These are phyloP conservation scores for Ochropacha duplaris DNA, from an alignment of 2,888 invertebrate genomes.

Conservation along the genomic window DNA sequence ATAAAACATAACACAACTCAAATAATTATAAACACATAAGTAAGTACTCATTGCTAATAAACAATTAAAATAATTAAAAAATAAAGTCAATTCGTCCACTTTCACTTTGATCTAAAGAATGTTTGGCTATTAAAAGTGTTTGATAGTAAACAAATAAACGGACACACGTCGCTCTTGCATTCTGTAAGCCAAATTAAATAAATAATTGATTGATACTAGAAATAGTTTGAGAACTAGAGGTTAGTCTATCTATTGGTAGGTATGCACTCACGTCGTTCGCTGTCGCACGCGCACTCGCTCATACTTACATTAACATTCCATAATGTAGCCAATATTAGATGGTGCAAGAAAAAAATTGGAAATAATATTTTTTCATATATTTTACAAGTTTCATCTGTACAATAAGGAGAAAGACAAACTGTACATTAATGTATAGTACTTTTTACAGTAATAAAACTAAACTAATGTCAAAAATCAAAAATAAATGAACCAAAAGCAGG, in stretches of 20 bases:
- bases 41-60: slow-evolving; percentile 73
- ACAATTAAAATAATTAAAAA: slow-evolving; percentile 70
- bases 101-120: slow-evolving; percentile 54
- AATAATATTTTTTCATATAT: slow-evolving; percentile 84
- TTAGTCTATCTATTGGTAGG: background rate
- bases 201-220: slow-evolving; percentile 58
- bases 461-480: slow-evolving; percentile 81
- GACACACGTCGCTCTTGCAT: slow-evolving; percentile 68
- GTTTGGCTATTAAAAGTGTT: slow-evolving; percentile 28
- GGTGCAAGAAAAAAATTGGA: slow-evolving; percentile 87
- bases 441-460: slow-evolving; percentile 81
- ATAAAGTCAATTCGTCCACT: slow-evolving; percentile 64
- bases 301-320: slow-evolving; percentile 87
- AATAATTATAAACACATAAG: slow-evolving; percentile 75
- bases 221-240: slow-evolving; percentile 32
- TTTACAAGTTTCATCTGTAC: slow-evolving; percentile 81
- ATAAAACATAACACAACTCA: slow-evolving; percentile 84
- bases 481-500: slow-evolving; percentile 87
- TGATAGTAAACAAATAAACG: slow-evolving; percentile 36
- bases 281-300: slow-evolving; percentile 61
- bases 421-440: slow-evolving; percentile 77
- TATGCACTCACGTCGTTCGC: slow-evolving; percentile 64
- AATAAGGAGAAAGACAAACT: slow-evolving; percentile 78
- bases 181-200: slow-evolving; percentile 76
- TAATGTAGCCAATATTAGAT: slow-evolving; percentile 85